Conservation (phyloP, 64 coral and sea anemone species). For the Stylophora pistillata region DNA sequence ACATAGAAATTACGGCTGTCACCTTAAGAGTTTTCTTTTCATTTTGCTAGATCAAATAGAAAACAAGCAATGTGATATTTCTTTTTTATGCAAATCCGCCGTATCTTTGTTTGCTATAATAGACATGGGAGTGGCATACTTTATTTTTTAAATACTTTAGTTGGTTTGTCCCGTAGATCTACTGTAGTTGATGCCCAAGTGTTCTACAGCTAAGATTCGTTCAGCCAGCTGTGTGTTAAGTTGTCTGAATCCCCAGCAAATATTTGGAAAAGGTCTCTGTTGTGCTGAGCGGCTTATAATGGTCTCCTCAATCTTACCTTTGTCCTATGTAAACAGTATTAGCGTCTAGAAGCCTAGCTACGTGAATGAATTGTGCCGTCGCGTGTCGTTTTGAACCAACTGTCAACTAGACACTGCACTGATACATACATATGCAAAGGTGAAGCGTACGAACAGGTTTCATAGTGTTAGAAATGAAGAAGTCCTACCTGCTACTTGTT, state of each 20-base stretch:
- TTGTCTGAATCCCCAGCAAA: not conserved
- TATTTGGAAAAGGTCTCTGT: not conserved
- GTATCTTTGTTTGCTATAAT: not conserved
- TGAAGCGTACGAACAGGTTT: not conserved
- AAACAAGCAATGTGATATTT: not conserved
- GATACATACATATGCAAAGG: not conserved
- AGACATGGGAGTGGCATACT: not conserved
- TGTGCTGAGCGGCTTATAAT: not conserved
- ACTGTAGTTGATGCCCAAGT: not conserved
- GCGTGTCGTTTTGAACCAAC: not conserved
- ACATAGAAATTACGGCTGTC: not conserved
- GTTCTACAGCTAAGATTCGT: not conserved
- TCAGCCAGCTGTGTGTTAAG: not conserved
- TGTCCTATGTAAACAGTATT: not conserved
- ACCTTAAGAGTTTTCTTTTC: not conserved
- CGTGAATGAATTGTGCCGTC: not conserved
- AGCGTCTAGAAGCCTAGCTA: not conserved
- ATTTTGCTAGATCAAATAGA: not conserved
- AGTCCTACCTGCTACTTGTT: not conserved
- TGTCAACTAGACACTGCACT: not conserved
- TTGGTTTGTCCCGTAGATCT: not conserved
- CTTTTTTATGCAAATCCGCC: conserved; percentile 21
- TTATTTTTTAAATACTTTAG: not conserved
- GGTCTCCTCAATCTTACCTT: not conserved
- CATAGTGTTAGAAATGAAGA: not conserved